A percentile compares a stretch with the other conserved stretches of the same genome.
Conservation (phyloP, 2,113 vertebrate genomes). For the Callipepla squamata region DNA sequence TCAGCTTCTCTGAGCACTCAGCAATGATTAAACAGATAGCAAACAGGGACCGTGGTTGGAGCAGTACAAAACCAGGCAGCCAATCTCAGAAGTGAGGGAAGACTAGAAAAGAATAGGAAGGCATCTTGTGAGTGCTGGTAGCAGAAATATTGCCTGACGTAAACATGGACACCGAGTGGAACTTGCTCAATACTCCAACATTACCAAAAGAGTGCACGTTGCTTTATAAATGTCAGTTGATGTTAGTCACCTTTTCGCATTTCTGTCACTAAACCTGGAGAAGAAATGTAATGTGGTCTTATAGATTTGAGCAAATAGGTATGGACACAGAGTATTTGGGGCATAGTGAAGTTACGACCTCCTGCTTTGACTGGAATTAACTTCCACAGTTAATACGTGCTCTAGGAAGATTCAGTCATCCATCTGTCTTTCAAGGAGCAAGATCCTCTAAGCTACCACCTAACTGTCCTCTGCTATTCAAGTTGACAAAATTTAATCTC, state of each 20-base stretch:
- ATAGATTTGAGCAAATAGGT: not conserved
- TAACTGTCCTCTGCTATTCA: not conserved
- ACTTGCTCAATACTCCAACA: not conserved
- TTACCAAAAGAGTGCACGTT: not conserved
- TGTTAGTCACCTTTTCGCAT: not conserved
- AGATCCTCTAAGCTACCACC: not conserved
- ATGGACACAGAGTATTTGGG: not conserved
- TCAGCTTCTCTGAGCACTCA: not conserved
- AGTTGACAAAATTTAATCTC: slow-evolving; percentile 28
- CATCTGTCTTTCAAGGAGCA: not conserved
- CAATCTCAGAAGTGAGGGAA: not conserved
- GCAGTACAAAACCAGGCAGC: not conserved
- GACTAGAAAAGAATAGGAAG: not conserved
- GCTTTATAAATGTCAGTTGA: not conserved
- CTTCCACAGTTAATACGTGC: not conserved
- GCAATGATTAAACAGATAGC: not conserved
- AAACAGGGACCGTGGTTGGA: not conserved
- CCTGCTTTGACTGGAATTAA: not conserved
- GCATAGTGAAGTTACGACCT: not conserved
- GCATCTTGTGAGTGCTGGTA: not conserved
- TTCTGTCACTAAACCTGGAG: not conserved
- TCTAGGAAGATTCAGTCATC: not conserved
- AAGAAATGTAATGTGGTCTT: accelerated
- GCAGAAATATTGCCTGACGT: not conserved
- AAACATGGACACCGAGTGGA: accelerated